phyloP scores from a whole-genome alignment of 2,888 invertebrate species.

The Rhabditoides inermis region DNA sequence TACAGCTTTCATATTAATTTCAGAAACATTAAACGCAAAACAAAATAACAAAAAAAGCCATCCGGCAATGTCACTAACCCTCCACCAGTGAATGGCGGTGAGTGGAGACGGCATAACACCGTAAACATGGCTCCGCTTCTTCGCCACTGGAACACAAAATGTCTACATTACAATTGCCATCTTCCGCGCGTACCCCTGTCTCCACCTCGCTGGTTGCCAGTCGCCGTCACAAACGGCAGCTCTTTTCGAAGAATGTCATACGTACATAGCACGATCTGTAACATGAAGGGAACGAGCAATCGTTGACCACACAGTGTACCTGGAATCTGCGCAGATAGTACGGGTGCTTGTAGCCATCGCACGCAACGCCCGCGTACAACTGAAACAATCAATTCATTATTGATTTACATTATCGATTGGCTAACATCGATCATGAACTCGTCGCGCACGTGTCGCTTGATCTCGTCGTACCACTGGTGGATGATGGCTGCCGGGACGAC shows the following conservation, averaged over 20 bases:
- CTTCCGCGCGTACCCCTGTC: too few species aligned
- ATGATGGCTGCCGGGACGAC: slow-evolving; percentile 66
- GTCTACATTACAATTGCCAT: too few species aligned
- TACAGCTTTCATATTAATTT: not conserved
- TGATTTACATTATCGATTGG: not conserved
- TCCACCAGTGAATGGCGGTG: slow-evolving; percentile 68
- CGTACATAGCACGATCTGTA: slow-evolving; percentile 68
- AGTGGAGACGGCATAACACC: slow-evolving; percentile 65
- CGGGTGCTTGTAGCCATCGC: slow-evolving; percentile 28
- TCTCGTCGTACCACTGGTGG: slow-evolving; percentile 68
- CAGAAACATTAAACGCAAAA: not conserved
- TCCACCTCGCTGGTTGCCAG: too few species aligned
- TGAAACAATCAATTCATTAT: slow-evolving; percentile 8
- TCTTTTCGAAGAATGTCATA: slow-evolving; percentile 65
- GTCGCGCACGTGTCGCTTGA: slow-evolving; percentile 42
- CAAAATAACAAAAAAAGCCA: not conserved
- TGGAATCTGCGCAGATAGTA: slow-evolving; percentile 61
- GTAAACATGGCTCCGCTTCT: too few species aligned
- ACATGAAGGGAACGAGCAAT: too few species aligned
- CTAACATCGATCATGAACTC: slow-evolving; percentile 35
- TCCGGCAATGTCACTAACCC: slow-evolving; percentile 58
- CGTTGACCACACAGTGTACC: too few species aligned
- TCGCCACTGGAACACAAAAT: too few species aligned
- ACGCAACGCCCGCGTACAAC: slow-evolving; percentile 24
- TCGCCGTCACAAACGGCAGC: slow-evolving; percentile 61